A percentile compares a stretch with the other conserved stretches of the same genome.
Evolutionary conservation across 2,113 vertebrate genomes (phyloP).

Genomic region (Istiophorus platypterus): DNA sequence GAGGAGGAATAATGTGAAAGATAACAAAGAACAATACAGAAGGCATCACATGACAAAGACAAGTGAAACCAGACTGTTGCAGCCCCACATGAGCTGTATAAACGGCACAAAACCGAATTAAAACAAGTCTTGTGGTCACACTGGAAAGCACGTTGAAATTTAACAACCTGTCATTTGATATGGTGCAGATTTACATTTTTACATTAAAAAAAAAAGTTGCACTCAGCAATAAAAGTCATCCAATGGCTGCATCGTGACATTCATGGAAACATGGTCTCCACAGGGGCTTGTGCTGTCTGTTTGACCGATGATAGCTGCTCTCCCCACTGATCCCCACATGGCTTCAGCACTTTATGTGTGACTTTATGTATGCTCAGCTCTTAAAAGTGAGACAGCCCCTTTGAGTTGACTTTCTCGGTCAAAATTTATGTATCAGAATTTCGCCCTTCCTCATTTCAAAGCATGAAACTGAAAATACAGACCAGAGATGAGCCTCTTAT

Average conservation of each 20-base stretch:
- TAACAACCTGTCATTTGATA: neutral
- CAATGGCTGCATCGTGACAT: constrained; percentile 32
- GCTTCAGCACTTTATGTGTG: constrained; percentile 68
- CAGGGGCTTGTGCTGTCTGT: constrained; percentile 58
- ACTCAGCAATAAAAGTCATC: constrained; percentile 61
- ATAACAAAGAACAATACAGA: constrained; percentile 16
- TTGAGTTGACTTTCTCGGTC: constrained; percentile 21
- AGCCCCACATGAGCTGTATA: neutral
- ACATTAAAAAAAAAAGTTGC: constrained; percentile 31
- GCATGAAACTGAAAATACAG: neutral
- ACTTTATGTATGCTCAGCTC: constrained; percentile 70
- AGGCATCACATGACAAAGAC: constrained; percentile 23
- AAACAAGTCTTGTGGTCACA: neutral
- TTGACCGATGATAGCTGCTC: constrained; percentile 73
- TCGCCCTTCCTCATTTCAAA: constrained; percentile 11
- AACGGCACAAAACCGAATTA: neutral
- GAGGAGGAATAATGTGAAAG: constrained; percentile 45
- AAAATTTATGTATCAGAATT: neutral
- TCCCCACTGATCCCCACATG: constrained; percentile 70
- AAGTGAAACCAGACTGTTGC: neutral
- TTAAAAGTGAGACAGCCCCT: constrained; percentile 47
- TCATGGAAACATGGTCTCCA: constrained; percentile 64
- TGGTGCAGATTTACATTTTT: constrained; percentile 13
- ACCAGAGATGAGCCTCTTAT: neutral
- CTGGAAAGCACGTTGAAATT: neutral